These are phyloP conservation scores for Carduelis carduelis DNA, from an alignment of 2,797 vertebrate species.

Conservation along the genomic window DNA sequence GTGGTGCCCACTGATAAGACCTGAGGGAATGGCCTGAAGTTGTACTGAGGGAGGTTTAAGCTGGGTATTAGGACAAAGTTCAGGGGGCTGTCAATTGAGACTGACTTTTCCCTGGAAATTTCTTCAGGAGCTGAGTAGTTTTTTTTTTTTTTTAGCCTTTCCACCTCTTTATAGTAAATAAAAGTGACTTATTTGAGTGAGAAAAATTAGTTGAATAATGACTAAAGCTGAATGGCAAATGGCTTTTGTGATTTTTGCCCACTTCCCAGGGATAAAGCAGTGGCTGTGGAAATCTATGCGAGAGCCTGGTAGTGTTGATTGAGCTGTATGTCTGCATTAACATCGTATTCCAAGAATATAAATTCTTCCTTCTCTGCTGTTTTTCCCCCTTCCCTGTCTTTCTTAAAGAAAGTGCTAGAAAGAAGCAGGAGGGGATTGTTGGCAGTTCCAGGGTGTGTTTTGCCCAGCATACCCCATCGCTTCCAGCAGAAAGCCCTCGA, in stretches of 20 bases:
- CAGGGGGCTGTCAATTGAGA: neutral
- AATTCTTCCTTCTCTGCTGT: neutral
- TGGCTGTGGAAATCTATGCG: neutral
- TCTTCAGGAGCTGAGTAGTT: neutral
- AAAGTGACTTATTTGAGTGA: neutral
- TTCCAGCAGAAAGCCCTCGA: constrained; percentile 95
- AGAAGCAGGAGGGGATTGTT: constrained; percentile 96
- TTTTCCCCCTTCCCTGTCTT: neutral
- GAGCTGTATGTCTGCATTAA: neutral
- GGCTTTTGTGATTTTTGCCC: neutral
- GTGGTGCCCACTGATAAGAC: neutral
- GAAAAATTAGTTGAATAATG: neutral
- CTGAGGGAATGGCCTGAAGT: neutral
- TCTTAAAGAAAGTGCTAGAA: constrained; percentile 90
- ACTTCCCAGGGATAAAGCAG: neutral
- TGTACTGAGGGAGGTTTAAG: neutral
- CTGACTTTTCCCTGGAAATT: neutral
- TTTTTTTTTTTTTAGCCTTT: neutral
- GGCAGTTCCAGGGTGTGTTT: constrained; percentile 95
- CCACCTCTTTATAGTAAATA: neutral
- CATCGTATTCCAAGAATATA: neutral
- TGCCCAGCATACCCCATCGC: constrained; percentile 94
- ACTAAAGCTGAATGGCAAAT: neutral
- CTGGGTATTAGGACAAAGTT: neutral
- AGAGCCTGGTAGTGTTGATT: neutral